Percentiles rank a stretch among this genome's conserved stretches.
These are phyloP conservation scores for Drosophila aldrichi DNA, from an alignment of 2,888 invertebrate genomes.

Conservation along the genomic window DNA sequence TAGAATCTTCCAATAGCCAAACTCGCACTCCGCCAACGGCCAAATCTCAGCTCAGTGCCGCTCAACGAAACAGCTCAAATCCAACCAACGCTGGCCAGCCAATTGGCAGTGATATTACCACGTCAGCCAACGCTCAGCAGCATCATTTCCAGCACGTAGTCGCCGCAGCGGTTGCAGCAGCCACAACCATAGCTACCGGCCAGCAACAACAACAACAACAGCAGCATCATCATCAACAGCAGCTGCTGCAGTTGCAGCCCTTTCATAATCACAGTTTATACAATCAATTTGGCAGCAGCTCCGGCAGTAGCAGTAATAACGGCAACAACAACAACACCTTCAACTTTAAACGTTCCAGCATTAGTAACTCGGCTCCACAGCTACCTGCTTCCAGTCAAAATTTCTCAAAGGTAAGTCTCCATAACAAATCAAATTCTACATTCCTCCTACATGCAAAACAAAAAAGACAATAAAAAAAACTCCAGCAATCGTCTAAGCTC, in stretches of 20 bases:
- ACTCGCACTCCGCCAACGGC: conserved; percentile 17
- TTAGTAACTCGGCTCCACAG: conserved; percentile 65
- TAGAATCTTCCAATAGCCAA: conserved; percentile 76
- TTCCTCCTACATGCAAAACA: background rate
- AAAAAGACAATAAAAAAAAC: background rate
- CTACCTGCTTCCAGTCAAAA: conserved; percentile 53
- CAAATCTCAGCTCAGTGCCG: conserved; percentile 19
- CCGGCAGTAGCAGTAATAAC: conserved; percentile 50
- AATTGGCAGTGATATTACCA: conserved; percentile 40
- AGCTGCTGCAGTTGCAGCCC: conserved; percentile 38
- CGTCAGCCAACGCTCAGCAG: conserved; percentile 47
- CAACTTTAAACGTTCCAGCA: conserved; percentile 65
- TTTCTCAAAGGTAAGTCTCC: conserved; percentile 65
- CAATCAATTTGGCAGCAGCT: conserved; percentile 45
- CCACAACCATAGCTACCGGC: conserved; percentile 72
- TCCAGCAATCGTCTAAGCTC: background rate
- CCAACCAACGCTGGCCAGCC: conserved; percentile 39
- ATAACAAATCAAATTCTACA: conserved; percentile 30
- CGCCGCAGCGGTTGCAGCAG: conserved; percentile 72
- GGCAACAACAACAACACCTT: conserved; percentile 39
- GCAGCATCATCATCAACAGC: conserved; percentile 37
- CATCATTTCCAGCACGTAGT: conserved; percentile 73
- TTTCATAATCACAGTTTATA: conserved; percentile 17
- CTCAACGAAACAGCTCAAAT: conserved; percentile 37
- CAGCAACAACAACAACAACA: conserved; percentile 62